A percentile compares a stretch with the other conserved stretches of the same genome.
phyloP scores from a whole-genome alignment of 2,113 vertebrate genomes.

The Parus major region DNA sequence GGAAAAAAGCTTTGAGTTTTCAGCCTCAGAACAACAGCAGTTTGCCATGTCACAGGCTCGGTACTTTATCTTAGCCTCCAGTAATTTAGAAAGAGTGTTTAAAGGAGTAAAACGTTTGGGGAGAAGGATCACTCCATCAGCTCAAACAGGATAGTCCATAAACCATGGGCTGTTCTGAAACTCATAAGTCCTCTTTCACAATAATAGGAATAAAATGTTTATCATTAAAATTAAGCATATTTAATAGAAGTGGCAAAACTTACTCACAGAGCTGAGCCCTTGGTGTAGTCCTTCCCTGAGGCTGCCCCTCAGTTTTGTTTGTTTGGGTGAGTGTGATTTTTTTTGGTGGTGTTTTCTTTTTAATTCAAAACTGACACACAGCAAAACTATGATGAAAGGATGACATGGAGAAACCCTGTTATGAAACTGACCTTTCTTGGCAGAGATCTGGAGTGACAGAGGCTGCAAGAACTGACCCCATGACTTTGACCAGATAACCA shows the following conservation, averaged over 20 bases:
- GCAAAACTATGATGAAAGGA: neutral
- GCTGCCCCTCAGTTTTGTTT: neutral
- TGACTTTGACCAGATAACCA: neutral
- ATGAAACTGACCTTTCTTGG: neutral
- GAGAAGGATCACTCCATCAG: neutral
- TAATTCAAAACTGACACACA: neutral
- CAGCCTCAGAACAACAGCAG: neutral
- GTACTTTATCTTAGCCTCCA: neutral
- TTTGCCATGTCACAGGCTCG: neutral
- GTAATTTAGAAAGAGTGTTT: neutral
- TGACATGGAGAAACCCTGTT: neutral
- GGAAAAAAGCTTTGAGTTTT: neutral
- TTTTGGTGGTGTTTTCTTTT: neutral
- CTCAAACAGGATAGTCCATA: accelerated
- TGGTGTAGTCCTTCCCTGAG: neutral
- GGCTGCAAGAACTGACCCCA: neutral
- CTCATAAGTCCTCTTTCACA: neutral
- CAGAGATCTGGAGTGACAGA: neutral
- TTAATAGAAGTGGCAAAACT: neutral
- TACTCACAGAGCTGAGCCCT: neutral
- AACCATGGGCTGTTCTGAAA: neutral
- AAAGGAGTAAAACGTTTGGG: neutral
- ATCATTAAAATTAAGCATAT: neutral
- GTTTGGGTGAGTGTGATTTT: neutral
- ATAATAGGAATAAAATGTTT: neutral